Percentiles rank a stretch among this genome's conserved stretches.
Conservation (phyloP, 2,113 vertebrate genomes). For the Pygoscelis antarcticus region DNA sequence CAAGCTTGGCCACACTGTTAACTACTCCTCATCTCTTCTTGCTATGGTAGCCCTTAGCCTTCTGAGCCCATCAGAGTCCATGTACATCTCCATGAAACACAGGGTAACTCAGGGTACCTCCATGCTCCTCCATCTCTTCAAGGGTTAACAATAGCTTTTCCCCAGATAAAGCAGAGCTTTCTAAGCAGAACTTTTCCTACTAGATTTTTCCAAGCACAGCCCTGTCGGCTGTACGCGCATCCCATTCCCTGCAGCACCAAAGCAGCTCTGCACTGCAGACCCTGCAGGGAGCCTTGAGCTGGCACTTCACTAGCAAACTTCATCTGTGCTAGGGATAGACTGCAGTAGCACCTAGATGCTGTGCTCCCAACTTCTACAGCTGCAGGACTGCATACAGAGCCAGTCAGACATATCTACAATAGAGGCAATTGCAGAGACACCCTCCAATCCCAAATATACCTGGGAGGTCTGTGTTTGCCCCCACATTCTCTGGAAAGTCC, state of each 20-base stretch:
- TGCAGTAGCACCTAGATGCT: neutral
- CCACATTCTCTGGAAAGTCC: neutral
- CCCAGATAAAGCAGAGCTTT: neutral
- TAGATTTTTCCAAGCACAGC: neutral
- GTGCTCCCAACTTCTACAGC: neutral
- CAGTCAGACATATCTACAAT: neutral
- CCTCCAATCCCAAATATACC: neutral
- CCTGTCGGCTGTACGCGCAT: accelerated
- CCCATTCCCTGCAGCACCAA: neutral
- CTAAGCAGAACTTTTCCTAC: neutral
- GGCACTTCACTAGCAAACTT: neutral
- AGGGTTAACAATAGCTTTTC: neutral
- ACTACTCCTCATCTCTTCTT: neutral
- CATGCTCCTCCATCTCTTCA: neutral
- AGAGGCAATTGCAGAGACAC: neutral
- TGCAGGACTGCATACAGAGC: neutral
- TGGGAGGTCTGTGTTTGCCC: neutral
- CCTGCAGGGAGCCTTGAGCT: neutral
- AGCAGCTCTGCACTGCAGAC: neutral
- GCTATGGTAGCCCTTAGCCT: neutral
- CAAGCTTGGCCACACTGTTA: accelerated
- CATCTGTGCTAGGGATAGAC: neutral
- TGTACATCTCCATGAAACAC: neutral
- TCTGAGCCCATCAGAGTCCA: neutral
- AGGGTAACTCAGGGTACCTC: neutral